Evolutionary conservation across 2,888 invertebrate genomes (phyloP), one percentile per base, ranked within the genome.

Genomic region (Melanostoma mellinum): DNA sequence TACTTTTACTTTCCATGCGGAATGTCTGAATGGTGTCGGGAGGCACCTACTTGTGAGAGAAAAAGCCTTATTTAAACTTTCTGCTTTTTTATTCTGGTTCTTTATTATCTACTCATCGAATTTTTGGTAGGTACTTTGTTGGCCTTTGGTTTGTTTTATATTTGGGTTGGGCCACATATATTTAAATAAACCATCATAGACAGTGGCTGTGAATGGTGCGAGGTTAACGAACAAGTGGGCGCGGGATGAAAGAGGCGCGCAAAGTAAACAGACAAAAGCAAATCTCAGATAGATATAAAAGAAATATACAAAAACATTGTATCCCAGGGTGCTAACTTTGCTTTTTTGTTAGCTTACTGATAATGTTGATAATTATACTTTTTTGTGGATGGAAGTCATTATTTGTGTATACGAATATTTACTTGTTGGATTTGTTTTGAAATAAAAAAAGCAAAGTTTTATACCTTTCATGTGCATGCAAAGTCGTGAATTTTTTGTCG

Each of bases 1-100:
- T 63, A 82, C 77, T 82, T 77, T 82, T 82, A 82, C 77, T 82
- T 82, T 82, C 50, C 67, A 71, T 46, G n/a, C 50, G 35, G 32
- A 50, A 42, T 9, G 6, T 35, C 5, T 9, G 9, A 55, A 46
- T 38, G 2, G 42, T 58, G 42, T 44, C 50, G 38, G 50, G 20
- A 20, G 20, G 6, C 44, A 36, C 44, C 20, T 20, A 20, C 0
- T 20, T 20, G 20, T 20, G 8, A 46, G 8, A 50, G 10, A 40
- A 65, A 50, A 71, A 40, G 35, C 40, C 38, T 55, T 50, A 63
- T 10, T n/a, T 40, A 50, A 76, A 71, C 65, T 75, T 80, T 76
- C 71, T 40, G 71, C 46, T 48, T 42, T 74, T 69, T 56, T 67
- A 46, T 68, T 8, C 9, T 53, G 33, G 53, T 53, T 60, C 52